Evolutionary conservation across 2,113 vertebrate genomes (phyloP).

Genomic region (Geococcyx californianus): DNA sequence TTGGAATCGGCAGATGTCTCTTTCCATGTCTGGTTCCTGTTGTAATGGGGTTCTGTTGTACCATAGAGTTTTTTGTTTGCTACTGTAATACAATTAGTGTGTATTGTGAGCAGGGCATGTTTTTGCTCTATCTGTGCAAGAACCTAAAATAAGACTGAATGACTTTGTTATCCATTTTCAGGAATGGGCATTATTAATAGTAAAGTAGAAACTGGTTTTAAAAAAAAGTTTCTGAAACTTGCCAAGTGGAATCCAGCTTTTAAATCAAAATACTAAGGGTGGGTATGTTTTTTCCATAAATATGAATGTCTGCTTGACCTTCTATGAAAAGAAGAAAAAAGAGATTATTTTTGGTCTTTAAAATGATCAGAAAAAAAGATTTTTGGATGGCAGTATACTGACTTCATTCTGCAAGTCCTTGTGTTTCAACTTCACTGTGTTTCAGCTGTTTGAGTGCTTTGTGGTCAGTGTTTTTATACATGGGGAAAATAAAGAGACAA

Average conservation of each 20-base stretch:
- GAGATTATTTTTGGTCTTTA: neutral
- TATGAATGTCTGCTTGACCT: neutral
- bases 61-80: neutral
- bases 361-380: neutral
- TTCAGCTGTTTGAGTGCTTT: neutral
- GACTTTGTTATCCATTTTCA: neutral
- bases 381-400: neutral
- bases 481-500: neutral
- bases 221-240: neutral
- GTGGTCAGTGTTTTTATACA: neutral
- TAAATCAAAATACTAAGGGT: neutral
- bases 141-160: neutral
- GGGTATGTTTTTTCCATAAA: neutral
- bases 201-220: neutral
- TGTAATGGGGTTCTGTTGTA: neutral
- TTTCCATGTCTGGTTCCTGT: neutral
- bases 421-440: neutral
- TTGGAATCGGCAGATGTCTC: neutral
- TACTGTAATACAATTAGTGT: neutral
- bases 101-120: neutral
- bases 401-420: neutral
- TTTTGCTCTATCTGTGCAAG: neutral
- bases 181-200: neutral
- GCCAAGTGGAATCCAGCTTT: neutral
- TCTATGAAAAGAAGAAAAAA: neutral